A percentile compares a stretch with the other conserved stretches of the same genome.
phyloP scores from a whole-genome alignment of 2,888 invertebrate species.

The Drosophila merina region DNA sequence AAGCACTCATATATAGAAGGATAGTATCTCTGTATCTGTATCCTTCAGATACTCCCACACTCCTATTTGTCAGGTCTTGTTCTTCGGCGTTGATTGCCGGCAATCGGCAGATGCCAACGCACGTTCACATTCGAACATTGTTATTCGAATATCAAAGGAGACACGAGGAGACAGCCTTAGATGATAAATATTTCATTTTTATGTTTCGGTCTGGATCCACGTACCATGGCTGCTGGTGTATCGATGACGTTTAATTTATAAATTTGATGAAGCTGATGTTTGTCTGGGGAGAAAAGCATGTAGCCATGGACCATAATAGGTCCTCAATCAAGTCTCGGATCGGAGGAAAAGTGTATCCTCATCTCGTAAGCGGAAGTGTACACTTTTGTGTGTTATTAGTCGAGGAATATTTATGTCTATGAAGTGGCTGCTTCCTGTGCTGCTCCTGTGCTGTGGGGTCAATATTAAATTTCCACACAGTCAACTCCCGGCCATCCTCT shows the following conservation, averaged over 20 bases:
- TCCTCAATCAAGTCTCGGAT: slow-evolving; percentile 56
- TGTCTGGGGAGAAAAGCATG: slow-evolving; percentile 25
- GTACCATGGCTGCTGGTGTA: slow-evolving; percentile 41
- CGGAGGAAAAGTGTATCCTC: slow-evolving; percentile 36
- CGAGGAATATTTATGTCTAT: slow-evolving; percentile 65
- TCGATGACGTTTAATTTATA: slow-evolving; percentile 73
- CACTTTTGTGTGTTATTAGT: slow-evolving; percentile 56
- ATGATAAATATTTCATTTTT: slow-evolving; percentile 70
- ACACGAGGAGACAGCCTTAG: slow-evolving; percentile 31
- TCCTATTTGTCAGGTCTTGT: slow-evolving; percentile 60
- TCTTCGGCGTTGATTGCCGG: slow-evolving; percentile 58
- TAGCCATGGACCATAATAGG: slow-evolving; percentile 19
- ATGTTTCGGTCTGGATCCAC: slow-evolving; percentile 42
- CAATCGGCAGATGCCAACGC: slow-evolving; percentile 72
- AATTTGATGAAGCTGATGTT: slow-evolving; percentile 68
- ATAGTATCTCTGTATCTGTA: slow-evolving; percentile 10
- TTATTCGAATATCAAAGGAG: slow-evolving; percentile 41
- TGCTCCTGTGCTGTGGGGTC: slow-evolving; percentile 16
- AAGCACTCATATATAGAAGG: neutral
- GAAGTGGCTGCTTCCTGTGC: slow-evolving; percentile 56
- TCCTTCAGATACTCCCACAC: slow-evolving; percentile 13
- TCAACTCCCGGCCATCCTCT: neutral
- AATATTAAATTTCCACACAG: slow-evolving; percentile 18
- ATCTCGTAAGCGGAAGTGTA: slow-evolving; percentile 62
- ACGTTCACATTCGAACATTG: slow-evolving; percentile 59